Evolutionary conservation across 2,888 invertebrate species (phyloP), one percentile per base, ranked within the genome.

Genomic region (Hartigia nigra): DNA sequence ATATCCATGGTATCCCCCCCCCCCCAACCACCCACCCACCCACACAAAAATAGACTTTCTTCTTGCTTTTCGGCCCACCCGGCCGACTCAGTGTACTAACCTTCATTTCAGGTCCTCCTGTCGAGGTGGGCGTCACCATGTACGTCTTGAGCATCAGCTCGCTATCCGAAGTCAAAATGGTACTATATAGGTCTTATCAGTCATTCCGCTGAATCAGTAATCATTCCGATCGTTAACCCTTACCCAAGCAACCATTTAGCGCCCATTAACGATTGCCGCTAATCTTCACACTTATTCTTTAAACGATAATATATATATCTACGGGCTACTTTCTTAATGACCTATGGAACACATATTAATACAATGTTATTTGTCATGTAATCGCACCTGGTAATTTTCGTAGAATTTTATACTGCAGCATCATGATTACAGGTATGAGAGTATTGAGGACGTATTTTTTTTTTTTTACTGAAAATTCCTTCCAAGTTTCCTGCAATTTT

Each of bases 151-250:
- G 95, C 92, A 96, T 96, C 93, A 95, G 95, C 93, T 95, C 96
- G 89, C 94, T 96, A 91, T 96, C 96, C 91, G 96, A 96, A 95
- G 96, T 96, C 90, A 95, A 95, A 94, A 96, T 96, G 96, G 96
- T 96, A 94, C 93, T 92, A 91, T 87, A 86, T 91, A 91, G 91
- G 91, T 90, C 90, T 86, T 83, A 84, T 84, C 83, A 83, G 82
- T 85, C 82, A 83, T 82, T 83, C 80, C 81, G 81, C 84, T 81
- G 83, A 85, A 82, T 84, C 80, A 83, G 79, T 81, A 81, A 81
- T 84, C 84, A 81, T 84, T 83, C 82, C 80, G 80, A 82, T 85
- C 83, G 85, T 86, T 78, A 86, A 82, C 81, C 81, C 78, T 79
- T 70, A 75, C 78, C 79, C 75, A 77, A 75, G 75, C 78, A 76